Percentiles rank a stretch among this genome's conserved stretches.
Evolutionary conservation across 2,797 vertebrate genomes (phyloP).

Genomic region (Choloepus didactylus): DNA sequence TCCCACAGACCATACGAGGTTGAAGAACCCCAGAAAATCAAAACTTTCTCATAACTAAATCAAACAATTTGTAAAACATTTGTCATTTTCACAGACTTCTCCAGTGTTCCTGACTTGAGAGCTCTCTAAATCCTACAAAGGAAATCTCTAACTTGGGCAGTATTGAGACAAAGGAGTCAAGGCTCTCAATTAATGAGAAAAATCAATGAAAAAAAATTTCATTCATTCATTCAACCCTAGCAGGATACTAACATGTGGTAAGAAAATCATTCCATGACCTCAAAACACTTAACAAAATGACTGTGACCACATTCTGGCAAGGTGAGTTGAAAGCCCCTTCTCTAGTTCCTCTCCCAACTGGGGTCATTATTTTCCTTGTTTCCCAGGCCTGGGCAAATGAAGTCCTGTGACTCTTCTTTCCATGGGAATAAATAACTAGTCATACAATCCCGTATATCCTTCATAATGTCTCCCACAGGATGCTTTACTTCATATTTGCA

Average conservation of each 20-base stretch:
- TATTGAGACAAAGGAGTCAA: not conserved
- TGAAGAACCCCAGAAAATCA: not conserved
- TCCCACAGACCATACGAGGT: not conserved
- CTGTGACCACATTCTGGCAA: not conserved
- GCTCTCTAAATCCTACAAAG: not conserved
- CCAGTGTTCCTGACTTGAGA: not conserved
- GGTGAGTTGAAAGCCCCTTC: not conserved
- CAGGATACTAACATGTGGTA: not conserved
- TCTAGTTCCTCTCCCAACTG: accelerated
- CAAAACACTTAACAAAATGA: not conserved
- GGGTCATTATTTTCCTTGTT: not conserved
- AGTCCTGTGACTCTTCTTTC: not conserved
- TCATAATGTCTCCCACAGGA: accelerated
- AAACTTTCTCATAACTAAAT: not conserved
- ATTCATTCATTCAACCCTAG: not conserved
- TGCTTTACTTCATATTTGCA: not conserved
- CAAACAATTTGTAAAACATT: not conserved
- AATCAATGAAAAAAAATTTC: not conserved
- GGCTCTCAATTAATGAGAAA: not conserved
- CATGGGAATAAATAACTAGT: not conserved
- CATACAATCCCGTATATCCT: not conserved
- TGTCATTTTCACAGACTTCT: not conserved
- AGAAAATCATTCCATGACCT: not conserved
- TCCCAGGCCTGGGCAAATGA: not conserved
- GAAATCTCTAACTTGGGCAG: not conserved